Evolutionary conservation across 1,140 invertebrate genomes (phyloP).

Genomic region (Battus philenor): DNA sequence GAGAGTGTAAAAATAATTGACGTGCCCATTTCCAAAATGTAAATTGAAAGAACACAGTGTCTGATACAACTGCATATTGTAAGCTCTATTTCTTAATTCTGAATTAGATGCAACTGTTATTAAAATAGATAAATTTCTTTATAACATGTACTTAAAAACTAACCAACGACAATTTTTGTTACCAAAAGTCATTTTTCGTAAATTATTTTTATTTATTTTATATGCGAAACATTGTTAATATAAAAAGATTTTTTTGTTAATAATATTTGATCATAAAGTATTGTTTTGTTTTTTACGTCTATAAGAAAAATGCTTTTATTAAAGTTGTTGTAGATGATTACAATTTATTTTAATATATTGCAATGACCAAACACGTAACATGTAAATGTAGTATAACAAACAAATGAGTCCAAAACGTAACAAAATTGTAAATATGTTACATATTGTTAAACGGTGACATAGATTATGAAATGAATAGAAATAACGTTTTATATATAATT

Average conservation of each 20-base stretch:
- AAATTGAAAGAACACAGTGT: slow-evolving; percentile 55
- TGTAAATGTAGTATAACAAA: slow-evolving; percentile 3
- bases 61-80: slow-evolving; percentile 67
- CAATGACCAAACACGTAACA: slow-evolving; percentile 6
- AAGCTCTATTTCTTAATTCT: slow-evolving; percentile 30
- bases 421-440: slow-evolving; percentile 11
- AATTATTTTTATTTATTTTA: slow-evolving; percentile 2
- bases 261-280: too few relatives aligned
- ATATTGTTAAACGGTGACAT: slow-evolving; percentile 13
- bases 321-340: slow-evolving; percentile 1
- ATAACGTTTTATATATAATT: slow-evolving; percentile 6
- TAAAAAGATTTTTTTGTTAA: not conserved
- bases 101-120: not conserved
- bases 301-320: slow-evolving; percentile 10
- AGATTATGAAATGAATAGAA: slow-evolving; percentile 2
- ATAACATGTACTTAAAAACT: not conserved
- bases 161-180: slow-evolving; percentile 11
- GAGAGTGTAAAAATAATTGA: slow-evolving; percentile 52
- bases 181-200: slow-evolving; percentile 4
- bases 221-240: slow-evolving; percentile 3
- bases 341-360: slow-evolving; percentile 1
- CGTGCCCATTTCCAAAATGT: slow-evolving; percentile 46
- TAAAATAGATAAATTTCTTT: not conserved
- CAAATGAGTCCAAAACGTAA: slow-evolving; percentile 11
- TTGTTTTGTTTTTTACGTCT: too few relatives aligned